These are phyloP conservation scores for Arge pagana DNA, from an alignment of 2,888 invertebrate genomes.

Conservation along the genomic window DNA sequence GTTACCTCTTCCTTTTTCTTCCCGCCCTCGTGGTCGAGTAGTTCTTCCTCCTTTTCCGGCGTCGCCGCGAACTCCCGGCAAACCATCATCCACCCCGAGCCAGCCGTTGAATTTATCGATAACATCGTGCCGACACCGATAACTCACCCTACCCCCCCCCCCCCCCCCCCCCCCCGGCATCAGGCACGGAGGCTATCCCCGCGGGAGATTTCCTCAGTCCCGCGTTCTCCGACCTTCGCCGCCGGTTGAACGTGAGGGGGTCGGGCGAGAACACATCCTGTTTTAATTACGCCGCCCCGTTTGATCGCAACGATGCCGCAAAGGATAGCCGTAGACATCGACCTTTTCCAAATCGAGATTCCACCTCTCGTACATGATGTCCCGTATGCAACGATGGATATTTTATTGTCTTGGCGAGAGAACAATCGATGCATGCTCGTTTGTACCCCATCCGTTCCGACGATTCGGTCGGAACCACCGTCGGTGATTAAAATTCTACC, in stretches of 20 bases:
- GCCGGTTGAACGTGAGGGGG: too few species aligned
- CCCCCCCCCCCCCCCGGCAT: not conserved
- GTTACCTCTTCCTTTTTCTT: not conserved
- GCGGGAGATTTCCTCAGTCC: too few species aligned
- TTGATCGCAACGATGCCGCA: conserved; percentile 6
- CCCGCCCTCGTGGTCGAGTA: conserved; percentile 2
- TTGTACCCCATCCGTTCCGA: too few species aligned
- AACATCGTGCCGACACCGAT: conserved; percentile 22
- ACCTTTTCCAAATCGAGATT: conserved; percentile 8
- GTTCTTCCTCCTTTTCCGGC: not conserved
- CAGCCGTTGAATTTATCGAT: conserved; percentile 24
- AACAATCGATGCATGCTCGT: too few species aligned
- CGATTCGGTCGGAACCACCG: too few species aligned
- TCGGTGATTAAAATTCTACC: too few species aligned
- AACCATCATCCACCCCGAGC: not conserved
- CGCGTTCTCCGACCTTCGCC: too few species aligned
- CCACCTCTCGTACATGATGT: too few species aligned
- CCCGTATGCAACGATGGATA: too few species aligned
- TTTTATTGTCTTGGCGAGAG: too few species aligned
- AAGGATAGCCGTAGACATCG: conserved; percentile 3
- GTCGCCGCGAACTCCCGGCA: not conserved
- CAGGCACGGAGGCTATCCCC: conserved; percentile 7
- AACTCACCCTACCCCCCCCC: conserved; percentile 8
- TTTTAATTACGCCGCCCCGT: conserved; percentile 16
- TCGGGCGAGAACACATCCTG: conserved; percentile 19